Base-by-base conservation (phyloP, 1,140 invertebrate genomes). In the Zophobas morio region DNA sequence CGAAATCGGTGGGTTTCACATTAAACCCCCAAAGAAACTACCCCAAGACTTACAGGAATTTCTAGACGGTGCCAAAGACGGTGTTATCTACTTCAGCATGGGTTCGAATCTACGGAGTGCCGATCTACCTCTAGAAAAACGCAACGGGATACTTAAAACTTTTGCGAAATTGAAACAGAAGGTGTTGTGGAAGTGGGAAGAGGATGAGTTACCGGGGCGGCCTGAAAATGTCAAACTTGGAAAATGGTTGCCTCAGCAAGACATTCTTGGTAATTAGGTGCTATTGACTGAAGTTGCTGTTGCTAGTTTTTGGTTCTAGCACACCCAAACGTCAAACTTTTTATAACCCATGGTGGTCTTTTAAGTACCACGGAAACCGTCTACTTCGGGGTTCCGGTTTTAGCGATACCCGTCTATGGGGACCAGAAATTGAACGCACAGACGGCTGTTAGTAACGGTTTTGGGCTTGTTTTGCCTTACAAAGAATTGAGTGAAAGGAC, bases 211-310 rank as follows among this genome's bases (percentile, higher is more conserved):
- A 47, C 80, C 86, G 20, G 85, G 87, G 37, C 81, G 85, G 79
- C 86, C 89, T 2, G 80, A 85, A 1, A 90, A 90, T 81, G 86
- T 91, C 0, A 85, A 86, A 37, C 78, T 87, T 6, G 78, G 84
- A 1, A 83, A 83, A 36, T 90, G 91, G 91, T 86, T 91, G 70
- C 90, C 91, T 8, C 92, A 93, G 80, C 90, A 90, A 79, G 89
- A 91, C 81, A 81, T 92, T 74, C 84, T 92, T 77, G 89, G 90
- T 88, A 85, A 85, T 74, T 33, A 42, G 2, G 34, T 46, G 3
- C 8, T 46, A 4, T 0, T 8, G 42, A 8, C 8, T 46, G 42
- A 46, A 3, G 8, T 3, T 46, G 3, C 3, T 46, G 8, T 46
- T 4, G 8, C 8, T 46, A 4, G 8, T 46, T 4, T 46, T 46